Conservation (phyloP, 2,113 vertebrate genomes). For the Pollachius pollachius region DNA sequence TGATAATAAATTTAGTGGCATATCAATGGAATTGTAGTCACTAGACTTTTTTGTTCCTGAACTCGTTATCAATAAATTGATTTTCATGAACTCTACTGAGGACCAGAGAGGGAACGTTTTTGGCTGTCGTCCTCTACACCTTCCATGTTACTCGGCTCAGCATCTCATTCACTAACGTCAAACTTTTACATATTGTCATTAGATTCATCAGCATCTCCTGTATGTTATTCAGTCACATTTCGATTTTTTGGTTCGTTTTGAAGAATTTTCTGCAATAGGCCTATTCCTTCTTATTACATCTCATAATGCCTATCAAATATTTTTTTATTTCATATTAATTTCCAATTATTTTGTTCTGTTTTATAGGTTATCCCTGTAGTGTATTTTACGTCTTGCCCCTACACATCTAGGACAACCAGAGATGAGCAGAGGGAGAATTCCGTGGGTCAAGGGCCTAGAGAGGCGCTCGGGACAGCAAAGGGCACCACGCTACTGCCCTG, state of each 20-base stretch:
- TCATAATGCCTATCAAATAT: background rate
- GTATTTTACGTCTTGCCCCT: slow-evolving; percentile 2
- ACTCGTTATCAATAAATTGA: background rate
- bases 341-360: background rate
- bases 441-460: too few species aligned
- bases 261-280: too few species aligned
- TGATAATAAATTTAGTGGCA: background rate
- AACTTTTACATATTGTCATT: slow-evolving; percentile 4
- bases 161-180: background rate
- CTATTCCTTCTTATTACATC: background rate
- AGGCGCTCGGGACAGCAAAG: too few species aligned
- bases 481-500: too few species aligned
- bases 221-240: background rate
- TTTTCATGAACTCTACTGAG: background rate
- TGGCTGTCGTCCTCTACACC: background rate
- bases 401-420: too few species aligned
- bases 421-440: too few species aligned
- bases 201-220: background rate
- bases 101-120: background rate
- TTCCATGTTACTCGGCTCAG: background rate
- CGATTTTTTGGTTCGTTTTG: background rate
- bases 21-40: background rate
- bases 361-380: slow-evolving; percentile 4
- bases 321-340: background rate
- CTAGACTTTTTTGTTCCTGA: background rate